Conservation (phyloP, 2,797 vertebrate species). For the Hippoglossus hippoglossus region DNA sequence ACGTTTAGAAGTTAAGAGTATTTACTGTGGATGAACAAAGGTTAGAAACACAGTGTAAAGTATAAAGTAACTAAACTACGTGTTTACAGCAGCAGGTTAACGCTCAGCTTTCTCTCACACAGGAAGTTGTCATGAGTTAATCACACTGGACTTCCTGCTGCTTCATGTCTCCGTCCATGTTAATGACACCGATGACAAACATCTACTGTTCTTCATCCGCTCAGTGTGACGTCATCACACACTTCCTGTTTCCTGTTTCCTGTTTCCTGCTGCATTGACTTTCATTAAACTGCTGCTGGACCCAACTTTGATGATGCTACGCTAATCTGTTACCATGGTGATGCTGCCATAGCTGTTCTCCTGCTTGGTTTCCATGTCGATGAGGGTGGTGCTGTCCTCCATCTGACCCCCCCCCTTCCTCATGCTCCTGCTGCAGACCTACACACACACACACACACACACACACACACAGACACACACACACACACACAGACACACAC, state of each 20-base stretch:
- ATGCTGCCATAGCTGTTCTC: constrained; percentile 77
- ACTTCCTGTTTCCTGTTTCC: constrained; percentile 1
- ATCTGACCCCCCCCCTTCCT: constrained; percentile 36
- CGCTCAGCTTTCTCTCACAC: too few relatives aligned
- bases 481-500: not conserved
- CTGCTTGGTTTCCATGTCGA: constrained; percentile 61
- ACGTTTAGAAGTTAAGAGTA: too few relatives aligned
- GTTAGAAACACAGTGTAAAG: too few relatives aligned
- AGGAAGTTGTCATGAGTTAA: too few relatives aligned
- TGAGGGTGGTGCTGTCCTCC: constrained; percentile 74
- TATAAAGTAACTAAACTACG: too few relatives aligned
- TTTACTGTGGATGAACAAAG: not conserved
- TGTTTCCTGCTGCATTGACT: not conserved
- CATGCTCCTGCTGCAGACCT: constrained; percentile 37
- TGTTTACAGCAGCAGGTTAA: too few relatives aligned
- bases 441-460: not conserved
- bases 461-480: not conserved
- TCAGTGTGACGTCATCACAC: too few relatives aligned
- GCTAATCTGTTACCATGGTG: constrained; percentile 36
- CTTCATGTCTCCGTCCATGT: not conserved
- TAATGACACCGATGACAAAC: not conserved
- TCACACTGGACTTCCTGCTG: not conserved
- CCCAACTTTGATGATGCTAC: too few relatives aligned
- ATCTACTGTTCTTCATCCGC: not conserved
- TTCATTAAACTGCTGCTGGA: too few relatives aligned